Conservation (phyloP, 2,888 invertebrate genomes). For the Noctua janthe region DNA sequence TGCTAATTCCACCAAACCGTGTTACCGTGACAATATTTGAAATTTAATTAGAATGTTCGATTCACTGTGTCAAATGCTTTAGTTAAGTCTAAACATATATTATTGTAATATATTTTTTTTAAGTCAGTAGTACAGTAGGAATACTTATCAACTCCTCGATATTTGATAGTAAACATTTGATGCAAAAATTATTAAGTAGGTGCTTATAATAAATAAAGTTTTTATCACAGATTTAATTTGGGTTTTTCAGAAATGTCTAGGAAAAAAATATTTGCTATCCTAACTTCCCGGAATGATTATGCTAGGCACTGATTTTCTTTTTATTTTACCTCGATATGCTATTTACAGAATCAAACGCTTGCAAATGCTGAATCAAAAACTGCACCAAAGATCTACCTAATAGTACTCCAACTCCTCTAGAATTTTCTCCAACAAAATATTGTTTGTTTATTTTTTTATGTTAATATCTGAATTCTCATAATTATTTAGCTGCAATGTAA, state of each 20-base stretch:
- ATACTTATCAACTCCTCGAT: not conserved
- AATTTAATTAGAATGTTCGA: not conserved
- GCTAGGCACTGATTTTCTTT: not conserved
- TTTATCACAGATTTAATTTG: not conserved
- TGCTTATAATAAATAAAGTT: not conserved
- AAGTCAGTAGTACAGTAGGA: not conserved
- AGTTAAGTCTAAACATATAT: conserved; percentile 7
- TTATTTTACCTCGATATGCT: not conserved
- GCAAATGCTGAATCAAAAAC: not conserved
- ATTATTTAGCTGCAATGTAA: not conserved
- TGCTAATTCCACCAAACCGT: no score
- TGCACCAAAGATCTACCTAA: not conserved
- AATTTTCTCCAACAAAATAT: not conserved
- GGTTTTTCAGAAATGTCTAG: not conserved
- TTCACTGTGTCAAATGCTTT: conserved; percentile 17
- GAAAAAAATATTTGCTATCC: not conserved
- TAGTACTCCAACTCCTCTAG: not conserved
- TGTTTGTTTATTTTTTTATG: not conserved
- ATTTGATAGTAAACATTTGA: not conserved
- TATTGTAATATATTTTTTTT: not conserved
- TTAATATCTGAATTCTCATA: not conserved
- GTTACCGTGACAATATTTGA: not conserved
- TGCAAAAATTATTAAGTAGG: not conserved
- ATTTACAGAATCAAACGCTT: not conserved
- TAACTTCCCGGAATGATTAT: not conserved